Conservation (phyloP, 2,888 invertebrate genomes). For the Patella pellucida region DNA sequence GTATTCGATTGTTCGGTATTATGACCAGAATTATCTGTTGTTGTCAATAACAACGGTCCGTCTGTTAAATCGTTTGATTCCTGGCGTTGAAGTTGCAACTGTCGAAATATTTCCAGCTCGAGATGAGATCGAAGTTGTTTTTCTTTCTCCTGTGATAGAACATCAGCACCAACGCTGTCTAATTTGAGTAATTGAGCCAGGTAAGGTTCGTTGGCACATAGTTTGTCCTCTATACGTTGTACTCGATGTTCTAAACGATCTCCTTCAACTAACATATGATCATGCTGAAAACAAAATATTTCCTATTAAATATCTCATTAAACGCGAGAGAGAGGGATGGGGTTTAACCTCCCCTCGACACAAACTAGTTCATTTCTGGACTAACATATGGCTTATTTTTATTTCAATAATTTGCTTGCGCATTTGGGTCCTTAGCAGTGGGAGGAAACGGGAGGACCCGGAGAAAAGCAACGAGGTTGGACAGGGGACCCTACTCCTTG, state of each 20-base stretch:
- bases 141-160: slow-evolving; percentile 60
- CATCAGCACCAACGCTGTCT: slow-evolving; percentile 56
- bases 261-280: slow-evolving; percentile 36
- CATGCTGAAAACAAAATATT: not conserved
- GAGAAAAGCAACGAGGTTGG: too few species aligned
- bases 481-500: too few species aligned
- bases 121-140: slow-evolving; percentile 66
- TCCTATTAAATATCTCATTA: too few species aligned
- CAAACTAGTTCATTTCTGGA: too few species aligned
- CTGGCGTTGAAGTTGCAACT: slow-evolving; percentile 65
- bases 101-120: slow-evolving; percentile 67
- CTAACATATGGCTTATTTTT: too few species aligned
- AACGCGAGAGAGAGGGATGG: too few species aligned
- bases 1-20: not conserved
- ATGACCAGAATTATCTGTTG: not conserved
- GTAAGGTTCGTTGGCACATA: slow-evolving; percentile 64
- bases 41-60: slow-evolving; percentile 4
- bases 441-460: too few species aligned
- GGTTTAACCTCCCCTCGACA: too few species aligned
- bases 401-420: too few species aligned
- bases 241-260: slow-evolving; percentile 59
- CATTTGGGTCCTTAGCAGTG: too few species aligned
- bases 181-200: slow-evolving; percentile 64
- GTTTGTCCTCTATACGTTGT: slow-evolving; percentile 66
- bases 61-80: slow-evolving; percentile 30